Evolutionary conservation across 1,140 invertebrate genomes (phyloP), one percentile per base, ranked within the genome.

Genomic region (Manduca sexta): DNA sequence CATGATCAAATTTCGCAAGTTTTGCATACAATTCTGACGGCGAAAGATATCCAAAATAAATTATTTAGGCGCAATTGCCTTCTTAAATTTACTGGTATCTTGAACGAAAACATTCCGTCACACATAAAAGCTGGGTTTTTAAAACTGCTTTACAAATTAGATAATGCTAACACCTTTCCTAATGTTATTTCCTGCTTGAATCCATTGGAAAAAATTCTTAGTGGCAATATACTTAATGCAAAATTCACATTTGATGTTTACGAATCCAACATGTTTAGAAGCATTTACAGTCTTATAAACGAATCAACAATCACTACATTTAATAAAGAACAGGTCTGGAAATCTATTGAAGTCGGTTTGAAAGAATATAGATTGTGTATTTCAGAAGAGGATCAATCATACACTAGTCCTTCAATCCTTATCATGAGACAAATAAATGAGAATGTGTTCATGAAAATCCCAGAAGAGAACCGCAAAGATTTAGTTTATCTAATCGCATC

Each of bases 401-500:
- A 64, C 26, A 64, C 56, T 0, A 83, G 76, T 62, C 78, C 82
- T 8, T 74, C 71, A 46, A 64, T 78, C 3, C 55, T 87, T 14
- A 70, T 88, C 37, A 66, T 90, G 66, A 88, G 88, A 49, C 86
- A 89, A 64, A 87, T 94, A 1, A 87, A 90, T 31, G 85, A 89
- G 41, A 78, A 87, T 0, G 87, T 90, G 5, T 90, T 88, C 52
- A 71, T 76, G 14, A 69, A 83, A 39, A 45, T 89, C 34, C 84
- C 86, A 18, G 53, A 69, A 18, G 66, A 82, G n/a, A 84, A 71
- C 59, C 64, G 77, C n/a, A 84, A 86, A 48, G 51, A 75, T 26
- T 55, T 90, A 4, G 56, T 90, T 3, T 50, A 72, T 45, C 48
- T 87, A 2, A 81, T 90, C 26, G 67, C 88, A 14, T 64, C 72